Percentiles rank a stretch among this genome's conserved stretches.
Conservation (phyloP, 2,113 vertebrate species). For the Monopterus albus region DNA sequence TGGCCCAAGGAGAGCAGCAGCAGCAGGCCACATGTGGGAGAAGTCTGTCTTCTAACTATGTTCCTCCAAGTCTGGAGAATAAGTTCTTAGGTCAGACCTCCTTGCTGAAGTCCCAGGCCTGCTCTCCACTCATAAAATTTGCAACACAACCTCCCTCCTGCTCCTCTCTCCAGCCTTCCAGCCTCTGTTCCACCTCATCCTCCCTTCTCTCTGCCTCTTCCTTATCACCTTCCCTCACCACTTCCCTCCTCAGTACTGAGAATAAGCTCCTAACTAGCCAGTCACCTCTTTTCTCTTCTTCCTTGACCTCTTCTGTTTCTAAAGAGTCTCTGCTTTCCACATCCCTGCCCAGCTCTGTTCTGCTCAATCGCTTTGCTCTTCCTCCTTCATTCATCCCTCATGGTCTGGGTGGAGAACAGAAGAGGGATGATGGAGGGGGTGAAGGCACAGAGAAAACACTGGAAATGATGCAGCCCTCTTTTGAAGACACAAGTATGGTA, state of each 20-base stretch:
- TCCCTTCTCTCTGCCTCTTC: slow-evolving; percentile 50
- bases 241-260: slow-evolving; percentile 66
- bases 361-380: slow-evolving; percentile 15
- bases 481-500: slow-evolving; percentile 66
- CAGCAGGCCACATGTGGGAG: slow-evolving; percentile 29
- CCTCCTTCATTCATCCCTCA: slow-evolving; percentile 11
- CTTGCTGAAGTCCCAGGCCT: background rate
- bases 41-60: slow-evolving; percentile 50
- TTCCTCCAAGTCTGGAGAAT: slow-evolving; percentile 74
- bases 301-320: slow-evolving; percentile 19
- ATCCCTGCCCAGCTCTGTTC: slow-evolving; percentile 22
- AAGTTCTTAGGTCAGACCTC: slow-evolving; percentile 65
- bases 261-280: slow-evolving; percentile 56
- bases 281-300: background rate
- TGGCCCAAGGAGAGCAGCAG: slow-evolving; percentile 6
- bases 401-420: background rate
- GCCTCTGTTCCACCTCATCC: slow-evolving; percentile 68
- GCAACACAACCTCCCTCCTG: slow-evolving; percentile 50
- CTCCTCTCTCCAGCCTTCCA: slow-evolving; percentile 61
- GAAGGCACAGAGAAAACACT: slow-evolving; percentile 30
- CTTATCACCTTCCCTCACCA: slow-evolving; percentile 21
- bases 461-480: slow-evolving; percentile 33
- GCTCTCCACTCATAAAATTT: slow-evolving; percentile 24
- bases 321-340: slow-evolving; percentile 22
- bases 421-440: slow-evolving; percentile 7